Evolutionary conservation across 2,797 vertebrate genomes (phyloP), one percentile per base, ranked within the genome.

Genomic region (Rhinophrynus dorsalis): DNA sequence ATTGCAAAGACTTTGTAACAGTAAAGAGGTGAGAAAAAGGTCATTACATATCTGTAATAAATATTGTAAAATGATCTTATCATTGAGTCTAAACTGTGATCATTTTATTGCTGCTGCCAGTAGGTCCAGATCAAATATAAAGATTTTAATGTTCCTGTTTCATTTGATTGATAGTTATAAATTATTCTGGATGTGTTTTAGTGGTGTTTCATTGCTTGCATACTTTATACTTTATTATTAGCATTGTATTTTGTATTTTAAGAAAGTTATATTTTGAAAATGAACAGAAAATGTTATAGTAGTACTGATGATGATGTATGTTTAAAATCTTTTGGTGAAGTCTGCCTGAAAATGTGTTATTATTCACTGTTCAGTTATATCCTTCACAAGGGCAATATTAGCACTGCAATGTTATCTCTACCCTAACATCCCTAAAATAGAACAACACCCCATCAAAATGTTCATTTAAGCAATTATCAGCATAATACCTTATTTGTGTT

Each of bases 91-190:
- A 29, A 56, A 32, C 20, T 56, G 30, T 26, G n/a, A 58, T 58
- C 54, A 48, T 67, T 67, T 67, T 50, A 67, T 50, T 42, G 40
- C 65, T 37, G 32, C 20, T 58, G 51, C 42, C 42, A 35, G 40
- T 24, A 45, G 27, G 15, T 17, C 29, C 24, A 29, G 45, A 50
- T 67, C 42, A 67, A 58, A 67, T 58, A 57, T 38, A 67, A 37
- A 13, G n/a, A 67, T 44, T 56, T 57, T 42, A 45, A 57, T 67
- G 51, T 17, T 20, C 23, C 15, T 35, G n/a, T 57, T 57, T 12
- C 26, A 18, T 21, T 47, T 67, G 33, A 45, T 44, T 24, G 30
- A 23, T 56, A 37, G 26, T 23, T 17, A 12, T 15, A n/a, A 67
- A 54, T 65, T 2, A 45, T 45, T 21, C 20, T 45, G n/a, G 6